Percentiles rank a stretch among this genome's conserved stretches.
phyloP scores from a whole-genome alignment of 2,888 invertebrate species.

The Epistrophe eligans region DNA sequence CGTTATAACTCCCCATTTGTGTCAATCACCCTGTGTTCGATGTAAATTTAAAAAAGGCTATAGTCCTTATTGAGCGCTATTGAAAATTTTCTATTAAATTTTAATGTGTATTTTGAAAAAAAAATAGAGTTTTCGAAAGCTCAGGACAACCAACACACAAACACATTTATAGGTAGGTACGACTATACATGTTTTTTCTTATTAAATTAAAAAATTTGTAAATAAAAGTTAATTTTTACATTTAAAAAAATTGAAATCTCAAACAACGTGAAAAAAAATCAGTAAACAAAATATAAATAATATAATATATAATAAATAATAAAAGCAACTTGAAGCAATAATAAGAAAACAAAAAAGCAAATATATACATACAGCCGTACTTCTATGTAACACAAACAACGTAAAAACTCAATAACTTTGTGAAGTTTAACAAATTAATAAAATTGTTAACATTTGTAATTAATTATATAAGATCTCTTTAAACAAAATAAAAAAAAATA shows the following conservation, averaged over 20 bases:
- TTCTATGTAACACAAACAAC: slow-evolving; percentile 50
- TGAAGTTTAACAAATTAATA: slow-evolving; percentile 46
- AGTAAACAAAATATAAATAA: slow-evolving; percentile 10
- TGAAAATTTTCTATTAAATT: neutral
- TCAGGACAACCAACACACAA: slow-evolving; percentile 23
- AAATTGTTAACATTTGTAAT: slow-evolving; percentile 69
- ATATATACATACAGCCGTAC: slow-evolving; percentile 35
- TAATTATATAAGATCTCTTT: slow-evolving; percentile 72
- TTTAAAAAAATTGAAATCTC: slow-evolving; percentile 39
- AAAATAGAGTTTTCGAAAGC: neutral
- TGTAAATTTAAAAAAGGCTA: neutral
- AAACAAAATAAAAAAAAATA: slow-evolving; percentile 23
- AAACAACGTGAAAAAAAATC: slow-evolving; percentile 49
- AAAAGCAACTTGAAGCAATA: slow-evolving; percentile 64
- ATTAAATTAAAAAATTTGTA: slow-evolving; percentile 26
- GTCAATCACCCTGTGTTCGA: slow-evolving; percentile 31
- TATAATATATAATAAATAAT: slow-evolving; percentile 16
- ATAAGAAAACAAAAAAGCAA: slow-evolving; percentile 40
- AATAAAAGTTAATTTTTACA: slow-evolving; percentile 10
- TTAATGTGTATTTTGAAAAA: neutral
- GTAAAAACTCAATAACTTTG: slow-evolving; percentile 55
- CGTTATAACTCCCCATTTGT: neutral
- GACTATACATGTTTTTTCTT: slow-evolving; percentile 3
- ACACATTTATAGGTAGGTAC: slow-evolving; percentile 11
- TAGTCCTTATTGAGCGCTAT: slow-evolving; percentile 10